Percentiles rank a stretch among this genome's conserved stretches.
Evolutionary conservation across 1,140 invertebrate species (phyloP).

Genomic region (Drosophila equinoxialis): DNA sequence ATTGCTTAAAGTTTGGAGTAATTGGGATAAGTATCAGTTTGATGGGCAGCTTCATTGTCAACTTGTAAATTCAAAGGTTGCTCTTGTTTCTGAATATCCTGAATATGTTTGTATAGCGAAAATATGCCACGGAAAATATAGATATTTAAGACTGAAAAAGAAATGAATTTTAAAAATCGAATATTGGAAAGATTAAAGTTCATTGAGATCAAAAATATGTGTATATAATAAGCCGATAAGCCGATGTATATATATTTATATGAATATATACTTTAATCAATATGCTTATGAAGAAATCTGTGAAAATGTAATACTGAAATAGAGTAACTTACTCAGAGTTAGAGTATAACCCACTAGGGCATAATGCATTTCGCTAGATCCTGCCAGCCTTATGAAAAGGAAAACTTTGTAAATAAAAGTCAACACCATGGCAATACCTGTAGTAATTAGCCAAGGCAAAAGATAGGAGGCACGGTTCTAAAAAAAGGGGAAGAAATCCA

Average conservation of each 20-base stretch:
- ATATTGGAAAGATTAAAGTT: not conserved
- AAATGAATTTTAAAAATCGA: too few relatives aligned
- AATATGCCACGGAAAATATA: slow-evolving; percentile 60
- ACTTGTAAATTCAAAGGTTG: slow-evolving; percentile 29
- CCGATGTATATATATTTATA: too few relatives aligned
- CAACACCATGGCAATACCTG: not conserved
- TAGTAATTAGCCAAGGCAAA: not conserved
- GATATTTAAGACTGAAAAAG: slow-evolving; percentile 43
- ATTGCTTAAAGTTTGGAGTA: slow-evolving; percentile 34
- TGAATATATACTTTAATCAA: too few relatives aligned
- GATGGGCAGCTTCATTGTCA: not conserved
- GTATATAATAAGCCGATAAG: too few relatives aligned
- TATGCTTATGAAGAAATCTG: too few relatives aligned
- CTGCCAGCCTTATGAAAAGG: not conserved
- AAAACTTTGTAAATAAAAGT: not conserved
- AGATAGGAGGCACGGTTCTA: slow-evolving; percentile 2
- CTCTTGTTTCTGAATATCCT: slow-evolving; percentile 39
- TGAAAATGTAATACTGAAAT: too few relatives aligned
- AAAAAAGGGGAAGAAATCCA: too few relatives aligned
- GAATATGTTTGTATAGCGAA: slow-evolving; percentile 64
- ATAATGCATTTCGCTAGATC: not conserved
- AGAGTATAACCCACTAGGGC: too few relatives aligned
- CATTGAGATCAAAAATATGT: too few relatives aligned
- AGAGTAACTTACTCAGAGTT: too few relatives aligned
- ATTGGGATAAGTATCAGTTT: slow-evolving; percentile 35